Percentiles rank a stretch among this genome's conserved stretches.
phyloP scores from a whole-genome alignment of 2,888 invertebrate genomes.

The Escarpia spicata region DNA sequence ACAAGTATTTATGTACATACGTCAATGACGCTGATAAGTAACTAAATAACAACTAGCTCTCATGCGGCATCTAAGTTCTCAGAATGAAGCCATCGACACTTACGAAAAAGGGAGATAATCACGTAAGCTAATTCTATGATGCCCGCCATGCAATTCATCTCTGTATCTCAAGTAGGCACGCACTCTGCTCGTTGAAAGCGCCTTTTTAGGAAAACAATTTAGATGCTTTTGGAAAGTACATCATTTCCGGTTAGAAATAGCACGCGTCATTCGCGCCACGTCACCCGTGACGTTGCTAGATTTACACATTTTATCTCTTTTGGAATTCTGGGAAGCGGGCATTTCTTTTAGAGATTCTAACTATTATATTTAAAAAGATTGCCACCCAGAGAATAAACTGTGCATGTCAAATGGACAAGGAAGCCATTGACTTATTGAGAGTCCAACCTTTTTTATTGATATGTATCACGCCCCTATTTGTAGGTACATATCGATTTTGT shows the following conservation, averaged over 20 bases:
- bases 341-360: too few species aligned
- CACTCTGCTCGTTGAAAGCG: background rate
- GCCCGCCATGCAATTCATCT: background rate
- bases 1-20: too few species aligned
- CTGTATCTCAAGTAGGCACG: background rate
- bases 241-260: background rate
- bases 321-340: too few species aligned
- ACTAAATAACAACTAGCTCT: background rate
- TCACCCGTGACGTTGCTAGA: background rate
- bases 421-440: too few species aligned
- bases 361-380: too few species aligned
- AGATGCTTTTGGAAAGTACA: slow-evolving; percentile 1
- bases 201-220: slow-evolving; percentile 1
- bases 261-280: background rate
- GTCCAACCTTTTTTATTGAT: too few species aligned
- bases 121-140: background rate
- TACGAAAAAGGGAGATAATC: background rate
- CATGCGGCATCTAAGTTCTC: background rate
- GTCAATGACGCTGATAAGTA: too few species aligned
- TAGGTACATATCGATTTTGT: too few species aligned
- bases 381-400: too few species aligned
- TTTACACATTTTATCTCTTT: background rate
- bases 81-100: background rate
- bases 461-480: too few species aligned
- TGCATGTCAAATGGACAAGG: too few species aligned